Percentiles rank a stretch among this genome's conserved stretches.
Conservation (phyloP, 2,888 invertebrate species). For the Dendrolimus houi region DNA sequence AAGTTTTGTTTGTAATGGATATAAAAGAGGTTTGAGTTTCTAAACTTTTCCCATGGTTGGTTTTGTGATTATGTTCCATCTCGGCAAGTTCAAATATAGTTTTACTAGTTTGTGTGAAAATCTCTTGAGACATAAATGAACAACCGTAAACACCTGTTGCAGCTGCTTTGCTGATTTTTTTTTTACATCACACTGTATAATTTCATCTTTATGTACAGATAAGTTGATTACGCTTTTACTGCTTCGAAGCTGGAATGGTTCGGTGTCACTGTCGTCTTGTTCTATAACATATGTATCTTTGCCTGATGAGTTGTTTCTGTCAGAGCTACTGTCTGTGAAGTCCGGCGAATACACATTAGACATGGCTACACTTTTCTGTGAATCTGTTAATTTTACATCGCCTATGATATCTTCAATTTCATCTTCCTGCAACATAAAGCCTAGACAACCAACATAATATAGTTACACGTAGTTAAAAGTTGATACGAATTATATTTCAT, state of each 20-base stretch:
- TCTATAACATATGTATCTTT: conserved; percentile 60
- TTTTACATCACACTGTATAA: conserved; percentile 14
- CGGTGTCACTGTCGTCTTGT: conserved; percentile 48
- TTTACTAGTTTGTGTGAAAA: conserved; percentile 76
- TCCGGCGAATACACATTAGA: conserved; percentile 53
- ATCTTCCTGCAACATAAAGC: conserved; percentile 35
- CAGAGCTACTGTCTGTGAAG: conserved; percentile 57
- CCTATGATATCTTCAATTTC: conserved; percentile 57
- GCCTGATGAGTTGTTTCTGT: conserved; percentile 54
- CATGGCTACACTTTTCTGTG: conserved; percentile 60
- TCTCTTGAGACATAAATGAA: conserved; percentile 44
- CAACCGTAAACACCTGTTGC: conserved; percentile 25
- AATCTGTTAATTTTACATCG: conserved; percentile 50
- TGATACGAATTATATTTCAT: conserved; percentile 35
- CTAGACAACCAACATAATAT: neutral
- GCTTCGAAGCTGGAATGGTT: conserved; percentile 27
- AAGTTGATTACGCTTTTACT: conserved; percentile 26
- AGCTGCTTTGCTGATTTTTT: conserved; percentile 17
- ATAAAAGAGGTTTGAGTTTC: conserved; percentile 61
- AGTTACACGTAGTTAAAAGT: no score
- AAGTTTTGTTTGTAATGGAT: conserved; percentile 46
- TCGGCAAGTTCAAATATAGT: conserved; percentile 71
- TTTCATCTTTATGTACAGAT: conserved; percentile 3
- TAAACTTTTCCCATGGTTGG: conserved; percentile 27
- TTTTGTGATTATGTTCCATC: conserved; percentile 26